Base-by-base conservation (phyloP, 2,113 vertebrate species). In the Dryoscopus gambensis region DNA sequence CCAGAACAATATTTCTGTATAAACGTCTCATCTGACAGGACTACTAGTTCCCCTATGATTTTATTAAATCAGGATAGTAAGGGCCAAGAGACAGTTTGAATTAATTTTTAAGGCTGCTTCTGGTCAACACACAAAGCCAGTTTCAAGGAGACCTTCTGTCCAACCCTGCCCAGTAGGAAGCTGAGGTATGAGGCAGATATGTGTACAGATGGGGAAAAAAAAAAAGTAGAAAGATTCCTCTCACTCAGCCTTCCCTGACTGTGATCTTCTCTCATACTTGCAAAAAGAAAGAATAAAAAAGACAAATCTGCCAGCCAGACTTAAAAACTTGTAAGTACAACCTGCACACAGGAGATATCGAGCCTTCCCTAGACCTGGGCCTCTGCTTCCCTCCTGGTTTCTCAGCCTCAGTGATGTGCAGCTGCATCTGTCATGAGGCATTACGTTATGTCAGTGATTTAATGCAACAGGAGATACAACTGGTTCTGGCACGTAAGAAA, bases 391-490 rank as follows among this genome's bases (percentile, higher is more conserved):
- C 70, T 85, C 73, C 84, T 44, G 28, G 65, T 91, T 96, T 89
- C 91, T 13, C n/a, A 96, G 93, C 71, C 64, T 56, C 40, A 57
- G 67, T 79, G 93, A 98, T 89, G 77, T 89, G 89, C 95, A 97
- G 94, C 96, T 97, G 91, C 91, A 91, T 93, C 96, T 97, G 96
- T 95, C 97, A 97, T 0, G 44, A 87, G 63, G 82, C 85, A 97
- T 98, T 97, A 97, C 1, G 4, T 89, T 85, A 37, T 95, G 84
- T 96, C 96, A 94, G 63, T 1, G 4, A 13, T 64, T 84, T 75
- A 95, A 93, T 70, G 88, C 89, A 93, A 78, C 17, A 67, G 57
- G 59, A 91, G 90, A 88, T 37, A 95, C 84, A 97, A 98, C 84
- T 55, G 53, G 59, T 84, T 95, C 86, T 97, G 96, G 95, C 97